Conservation (phyloP, 2,797 vertebrate species). For the Pangasius macronema region DNA sequence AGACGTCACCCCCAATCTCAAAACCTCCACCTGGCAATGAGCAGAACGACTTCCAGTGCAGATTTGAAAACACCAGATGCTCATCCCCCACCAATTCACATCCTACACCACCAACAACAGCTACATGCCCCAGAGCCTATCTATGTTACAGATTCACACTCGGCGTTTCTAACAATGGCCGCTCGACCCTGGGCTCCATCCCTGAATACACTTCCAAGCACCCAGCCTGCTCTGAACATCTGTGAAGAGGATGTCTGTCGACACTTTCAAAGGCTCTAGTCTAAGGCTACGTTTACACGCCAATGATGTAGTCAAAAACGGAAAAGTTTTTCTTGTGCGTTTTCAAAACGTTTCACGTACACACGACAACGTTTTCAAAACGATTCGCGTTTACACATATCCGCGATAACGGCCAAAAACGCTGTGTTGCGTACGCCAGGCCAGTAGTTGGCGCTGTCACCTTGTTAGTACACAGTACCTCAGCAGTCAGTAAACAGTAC, state of each 20-base stretch:
- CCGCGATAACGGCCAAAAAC: no score
- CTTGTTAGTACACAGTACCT: no score
- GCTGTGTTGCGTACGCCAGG: no score
- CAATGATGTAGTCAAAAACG: no score
- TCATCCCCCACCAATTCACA: not conserved
- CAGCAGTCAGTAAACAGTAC: no score
- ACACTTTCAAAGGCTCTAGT: not conserved
- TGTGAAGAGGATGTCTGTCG: not conserved
- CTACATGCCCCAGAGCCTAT: not conserved
- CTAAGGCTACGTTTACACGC: no score
- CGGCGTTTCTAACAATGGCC: not conserved
- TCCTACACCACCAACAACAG: not conserved
- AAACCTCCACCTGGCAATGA: not conserved
- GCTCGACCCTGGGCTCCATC: not conserved
- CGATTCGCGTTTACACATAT: no score
- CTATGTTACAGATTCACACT: not conserved
- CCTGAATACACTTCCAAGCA: not conserved
- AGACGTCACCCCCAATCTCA: not conserved
- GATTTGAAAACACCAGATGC: not conserved
- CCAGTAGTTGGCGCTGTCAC: no score
- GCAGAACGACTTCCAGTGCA: not conserved
- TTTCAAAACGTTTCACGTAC: no score
- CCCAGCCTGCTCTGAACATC: not conserved
- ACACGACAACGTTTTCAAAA: no score
- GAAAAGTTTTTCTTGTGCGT: no score